Conservation (phyloP, 2,888 invertebrate species). For the Microctonus aethiopoides region DNA sequence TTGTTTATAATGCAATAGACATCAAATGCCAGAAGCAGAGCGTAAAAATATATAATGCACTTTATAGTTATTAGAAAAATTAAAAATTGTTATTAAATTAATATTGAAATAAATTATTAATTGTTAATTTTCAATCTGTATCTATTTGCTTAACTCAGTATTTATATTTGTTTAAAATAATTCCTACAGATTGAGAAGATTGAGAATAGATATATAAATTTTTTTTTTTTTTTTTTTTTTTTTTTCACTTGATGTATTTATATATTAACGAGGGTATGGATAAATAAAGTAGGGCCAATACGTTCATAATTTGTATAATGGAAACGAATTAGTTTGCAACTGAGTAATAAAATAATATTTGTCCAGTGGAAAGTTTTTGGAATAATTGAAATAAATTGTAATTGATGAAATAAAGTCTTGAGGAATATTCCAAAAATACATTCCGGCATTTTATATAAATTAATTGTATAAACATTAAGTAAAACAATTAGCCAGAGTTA, state of each 20-base stretch:
- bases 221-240: background rate
- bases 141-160: no score
- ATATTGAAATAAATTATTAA: background rate
- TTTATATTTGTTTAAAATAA: no score
- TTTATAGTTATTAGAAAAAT: background rate
- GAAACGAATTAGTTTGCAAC: background rate
- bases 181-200: no score
- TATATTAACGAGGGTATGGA: background rate
- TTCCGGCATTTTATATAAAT: no score
- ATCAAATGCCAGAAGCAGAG: background rate
- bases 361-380: slow-evolving; percentile 16
- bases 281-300: no score
- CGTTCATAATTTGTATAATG: no score
- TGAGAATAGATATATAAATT: no score
- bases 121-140: no score
- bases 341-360: no score
- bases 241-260: background rate
- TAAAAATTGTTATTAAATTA: background rate
- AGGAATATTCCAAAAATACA: slow-evolving; percentile 34
- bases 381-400: background rate
- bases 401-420: slow-evolving; percentile 9
- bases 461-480: background rate
- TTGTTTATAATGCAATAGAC: background rate
- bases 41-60: background rate
- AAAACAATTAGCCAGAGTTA: background rate